Base-by-base conservation (phyloP, 2,888 invertebrate genomes). In the Mythimna impura region DNA sequence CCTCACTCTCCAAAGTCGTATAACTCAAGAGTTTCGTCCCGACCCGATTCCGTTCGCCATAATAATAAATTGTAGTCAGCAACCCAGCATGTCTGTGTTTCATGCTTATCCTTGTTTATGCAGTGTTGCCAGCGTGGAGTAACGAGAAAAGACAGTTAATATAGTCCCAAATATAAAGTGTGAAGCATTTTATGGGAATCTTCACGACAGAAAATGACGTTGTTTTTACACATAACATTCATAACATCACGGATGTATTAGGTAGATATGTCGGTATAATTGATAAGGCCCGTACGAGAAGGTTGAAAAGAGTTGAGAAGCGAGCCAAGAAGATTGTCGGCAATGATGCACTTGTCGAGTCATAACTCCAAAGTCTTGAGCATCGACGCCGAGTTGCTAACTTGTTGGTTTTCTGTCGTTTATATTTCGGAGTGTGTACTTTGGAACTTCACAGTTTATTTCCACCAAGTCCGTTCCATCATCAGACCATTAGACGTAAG, bases 91-190 rank as follows among this genome's bases (percentile, higher is more conserved):
- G 83, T 80, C 62, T 77, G 68, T 84, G 73, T 85, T 76, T 85
- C 71, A 81, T 55, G 73, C 30, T 85, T 78, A 85, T 81, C 82
- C 82, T 67, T 71, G 65, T 86, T 85, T 85, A 83, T 75, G 57
- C 76, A 75, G 67, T 73, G 73, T 71, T 65, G 67, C 43, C 52
- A 34, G 1, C n/a, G 47, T 65, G 54, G 47, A 61, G 36, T 68
- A 71, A 64, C 47, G 47, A 57, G 47, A 54, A 58, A 30, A 50
- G 78, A 65, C 52, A 61, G 60, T 52, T 75, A 62, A 67, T 74
- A 80, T 60, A 66, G 66, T 22, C 22, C 71, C n/a, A 70, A 62
- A 57, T 40, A 78, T 78, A 72, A 72, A 64, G 36, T 55, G 60
- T 60, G 72, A 40, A 76, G 4, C 12, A 60, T 47, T 47, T 64